Evolutionary conservation across 2,113 vertebrate species (phyloP).

Genomic region (Cranoglanis bouderius): DNA sequence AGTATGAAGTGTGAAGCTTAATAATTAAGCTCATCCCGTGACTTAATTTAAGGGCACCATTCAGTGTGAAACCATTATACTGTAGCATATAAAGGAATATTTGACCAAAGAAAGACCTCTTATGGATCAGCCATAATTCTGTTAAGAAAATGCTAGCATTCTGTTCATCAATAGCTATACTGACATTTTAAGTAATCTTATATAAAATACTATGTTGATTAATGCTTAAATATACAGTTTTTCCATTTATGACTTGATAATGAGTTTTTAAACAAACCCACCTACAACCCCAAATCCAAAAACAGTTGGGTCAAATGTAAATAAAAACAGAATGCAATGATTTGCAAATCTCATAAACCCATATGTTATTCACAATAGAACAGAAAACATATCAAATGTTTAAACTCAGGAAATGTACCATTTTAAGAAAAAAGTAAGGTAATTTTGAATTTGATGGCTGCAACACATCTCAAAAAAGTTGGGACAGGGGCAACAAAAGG

Average conservation of each 20-base stretch:
- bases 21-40: conserved; percentile 42
- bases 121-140: not conserved
- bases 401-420: no score
- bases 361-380: no score
- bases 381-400: no score
- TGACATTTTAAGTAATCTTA: conserved; percentile 1
- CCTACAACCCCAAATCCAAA: no score
- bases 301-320: no score
- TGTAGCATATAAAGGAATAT: not conserved
- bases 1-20: conserved; percentile 29
- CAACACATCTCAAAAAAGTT: no score
- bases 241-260: not conserved
- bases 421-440: no score
- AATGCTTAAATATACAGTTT: not conserved
- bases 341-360: no score
- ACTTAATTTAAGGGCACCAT: not conserved
- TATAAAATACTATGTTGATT: not conserved
- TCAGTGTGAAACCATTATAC: not conserved
- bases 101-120: not conserved
- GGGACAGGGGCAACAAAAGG: no score
- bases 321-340: no score
- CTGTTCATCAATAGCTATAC: no score
- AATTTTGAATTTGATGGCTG: no score
- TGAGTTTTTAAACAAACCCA: not conserved
- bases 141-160: not conserved